A percentile compares a stretch with the other conserved stretches of the same genome.
These are phyloP conservation scores for Pseudonaja textilis DNA, from an alignment of 2,113 vertebrate genomes.

Conservation along the genomic window DNA sequence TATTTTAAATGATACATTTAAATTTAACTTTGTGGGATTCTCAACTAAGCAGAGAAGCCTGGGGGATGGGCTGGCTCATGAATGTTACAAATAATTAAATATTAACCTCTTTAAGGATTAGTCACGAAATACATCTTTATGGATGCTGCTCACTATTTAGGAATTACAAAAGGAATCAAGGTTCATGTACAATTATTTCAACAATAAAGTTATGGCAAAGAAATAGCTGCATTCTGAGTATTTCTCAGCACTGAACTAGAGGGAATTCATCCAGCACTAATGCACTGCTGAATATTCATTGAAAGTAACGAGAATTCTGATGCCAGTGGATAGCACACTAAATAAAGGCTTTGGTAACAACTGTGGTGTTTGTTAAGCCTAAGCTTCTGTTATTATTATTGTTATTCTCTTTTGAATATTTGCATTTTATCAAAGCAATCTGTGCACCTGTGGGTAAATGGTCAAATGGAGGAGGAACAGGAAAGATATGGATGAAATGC, in stretches of 20 bases:
- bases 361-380: slow-evolving; percentile 47
- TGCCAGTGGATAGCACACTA: slow-evolving; percentile 46
- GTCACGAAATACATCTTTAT: not conserved
- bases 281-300: slow-evolving; percentile 56
- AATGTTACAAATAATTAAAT: slow-evolving; percentile 1
- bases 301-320: slow-evolving; percentile 34
- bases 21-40: not conserved
- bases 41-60: not conserved
- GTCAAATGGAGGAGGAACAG: slow-evolving; percentile 55
- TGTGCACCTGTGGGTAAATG: slow-evolving; percentile 46
- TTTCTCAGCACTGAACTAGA: not conserved
- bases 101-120: not conserved
- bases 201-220: slow-evolving; percentile 8
- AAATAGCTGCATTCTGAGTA: slow-evolving; percentile 17
- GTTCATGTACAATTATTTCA: not conserved
- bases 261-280: slow-evolving; percentile 27
- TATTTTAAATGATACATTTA: not conserved
- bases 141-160: not conserved
- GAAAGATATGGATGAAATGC: slow-evolving; percentile 55
- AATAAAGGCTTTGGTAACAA: slow-evolving; percentile 49
- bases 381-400: slow-evolving; percentile 37
- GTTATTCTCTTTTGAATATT: slow-evolving; percentile 50
- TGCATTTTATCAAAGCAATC: slow-evolving; percentile 59
- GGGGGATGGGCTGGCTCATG: not conserved
- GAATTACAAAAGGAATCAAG: not conserved